Evolutionary conservation across 1,140 invertebrate species (phyloP).

Genomic region (Kradibia gibbosae): DNA sequence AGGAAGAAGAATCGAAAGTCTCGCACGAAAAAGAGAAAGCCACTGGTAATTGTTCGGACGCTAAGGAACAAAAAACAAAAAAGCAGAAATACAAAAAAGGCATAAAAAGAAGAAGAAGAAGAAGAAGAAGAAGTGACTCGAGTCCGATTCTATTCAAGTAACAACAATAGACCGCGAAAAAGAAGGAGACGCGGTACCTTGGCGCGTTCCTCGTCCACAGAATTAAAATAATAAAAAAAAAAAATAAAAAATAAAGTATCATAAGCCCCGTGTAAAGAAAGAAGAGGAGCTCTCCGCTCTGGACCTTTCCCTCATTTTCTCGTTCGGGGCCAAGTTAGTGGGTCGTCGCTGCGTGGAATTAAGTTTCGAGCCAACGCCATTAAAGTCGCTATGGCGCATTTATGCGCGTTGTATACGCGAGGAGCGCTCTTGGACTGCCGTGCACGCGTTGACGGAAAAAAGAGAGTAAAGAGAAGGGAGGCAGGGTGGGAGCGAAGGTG

Average conservation of each 20-base stretch:
- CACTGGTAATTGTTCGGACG: conserved; percentile 1
- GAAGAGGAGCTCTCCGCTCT: neutral
- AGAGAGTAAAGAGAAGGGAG: neutral
- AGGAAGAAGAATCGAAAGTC: conserved; percentile 1
- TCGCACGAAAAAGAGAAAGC: conserved; percentile 15
- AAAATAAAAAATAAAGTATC: conserved; percentile 21
- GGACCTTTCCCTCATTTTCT: conserved; percentile 9
- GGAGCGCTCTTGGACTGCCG: neutral
- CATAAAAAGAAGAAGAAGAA: no score
- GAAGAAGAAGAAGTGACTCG: conserved; percentile 18
- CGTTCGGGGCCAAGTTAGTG: neutral
- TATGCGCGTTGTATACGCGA: neutral
- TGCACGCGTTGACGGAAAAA: neutral
- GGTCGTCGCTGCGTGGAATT: conserved; percentile 2
- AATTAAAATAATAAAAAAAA: no score
- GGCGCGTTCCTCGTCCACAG: neutral
- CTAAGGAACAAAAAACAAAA: no score
- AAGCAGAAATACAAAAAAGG: no score
- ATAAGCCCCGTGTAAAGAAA: neutral
- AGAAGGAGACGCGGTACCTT: neutral
- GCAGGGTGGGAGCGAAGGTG: neutral
- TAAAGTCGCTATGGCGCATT: neutral
- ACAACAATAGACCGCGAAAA: conserved; percentile 25
- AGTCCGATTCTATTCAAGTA: conserved; percentile 40
- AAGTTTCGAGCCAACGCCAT: conserved; percentile 9